phyloP scores from a whole-genome alignment of 2,113 vertebrate species.

The Siniperca chuatsi region DNA sequence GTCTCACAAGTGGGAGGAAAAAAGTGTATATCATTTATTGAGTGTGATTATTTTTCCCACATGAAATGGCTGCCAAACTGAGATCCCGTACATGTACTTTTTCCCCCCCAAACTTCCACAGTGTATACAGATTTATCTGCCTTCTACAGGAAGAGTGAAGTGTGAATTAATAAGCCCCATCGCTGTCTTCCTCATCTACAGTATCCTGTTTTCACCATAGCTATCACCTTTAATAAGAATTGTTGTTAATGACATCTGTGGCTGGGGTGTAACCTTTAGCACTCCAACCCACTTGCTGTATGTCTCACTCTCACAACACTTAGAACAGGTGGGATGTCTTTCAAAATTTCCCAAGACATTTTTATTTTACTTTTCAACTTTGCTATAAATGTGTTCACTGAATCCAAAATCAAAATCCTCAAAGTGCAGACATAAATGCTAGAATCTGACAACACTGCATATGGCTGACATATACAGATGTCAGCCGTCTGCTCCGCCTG shows the following conservation, averaged over 20 bases:
- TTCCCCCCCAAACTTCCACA: conserved; percentile 1
- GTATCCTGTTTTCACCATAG: conserved; percentile 66
- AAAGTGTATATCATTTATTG: conserved; percentile 22
- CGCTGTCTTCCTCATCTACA: conserved; percentile 43
- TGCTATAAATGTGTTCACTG: conserved; percentile 5
- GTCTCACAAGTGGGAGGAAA: background rate
- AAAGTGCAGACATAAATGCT: conserved; percentile 5
- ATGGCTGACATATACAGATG: background rate
- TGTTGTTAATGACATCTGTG: conserved; percentile 72
- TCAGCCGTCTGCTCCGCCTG: background rate
- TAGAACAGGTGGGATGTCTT: conserved; percentile 49
- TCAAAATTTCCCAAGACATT: conserved; percentile 37
- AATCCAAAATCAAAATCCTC: conserved; percentile 20
- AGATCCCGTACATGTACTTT: conserved; percentile 24
- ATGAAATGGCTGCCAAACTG: conserved; percentile 36
- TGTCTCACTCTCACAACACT: conserved; percentile 40
- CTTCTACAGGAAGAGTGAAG: conserved; percentile 47
- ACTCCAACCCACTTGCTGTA: conserved; percentile 36
- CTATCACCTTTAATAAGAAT: conserved; percentile 75
- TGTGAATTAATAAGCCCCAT: conserved; percentile 70
- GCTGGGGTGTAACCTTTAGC: conserved; percentile 71
- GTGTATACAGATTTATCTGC: conserved; percentile 28
- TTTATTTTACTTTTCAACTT: conserved; percentile 39
- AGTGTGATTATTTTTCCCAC: conserved; percentile 24
- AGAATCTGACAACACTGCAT: background rate